Evolutionary conservation across 2,888 invertebrate genomes (phyloP).

Genomic region (Lasioglossum leucozonium): DNA sequence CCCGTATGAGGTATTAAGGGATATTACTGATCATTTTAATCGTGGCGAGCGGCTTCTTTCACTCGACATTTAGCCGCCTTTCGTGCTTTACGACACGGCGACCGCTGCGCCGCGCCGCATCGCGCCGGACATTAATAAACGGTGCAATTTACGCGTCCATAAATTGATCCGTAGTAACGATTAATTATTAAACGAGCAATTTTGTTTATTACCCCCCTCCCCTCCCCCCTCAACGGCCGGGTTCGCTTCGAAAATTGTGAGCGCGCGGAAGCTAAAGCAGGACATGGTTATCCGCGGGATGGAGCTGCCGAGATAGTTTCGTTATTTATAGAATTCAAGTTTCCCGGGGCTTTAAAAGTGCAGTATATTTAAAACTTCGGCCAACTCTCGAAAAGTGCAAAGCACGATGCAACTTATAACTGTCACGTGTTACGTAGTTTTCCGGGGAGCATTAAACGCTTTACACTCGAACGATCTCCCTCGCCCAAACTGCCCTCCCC

Average conservation of each 20-base stretch:
- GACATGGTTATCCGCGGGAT: conserved; percentile 35
- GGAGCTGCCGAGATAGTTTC: conserved; percentile 36
- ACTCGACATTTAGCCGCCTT: neutral
- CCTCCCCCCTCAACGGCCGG: too few species aligned
- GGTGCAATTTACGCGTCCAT: conserved; percentile 12
- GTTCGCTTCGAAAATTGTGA: conserved; percentile 19
- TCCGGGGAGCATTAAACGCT: conserved; percentile 42
- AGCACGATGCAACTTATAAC: conserved; percentile 42
- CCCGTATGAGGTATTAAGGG: neutral
- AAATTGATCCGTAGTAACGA: conserved; percentile 35
- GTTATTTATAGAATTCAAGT: conserved; percentile 63
- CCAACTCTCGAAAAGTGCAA: conserved; percentile 50
- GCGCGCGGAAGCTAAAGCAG: neutral
- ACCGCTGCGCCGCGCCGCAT: too few species aligned
- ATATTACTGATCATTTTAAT: conserved; percentile 6
- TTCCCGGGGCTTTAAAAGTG: conserved; percentile 36
- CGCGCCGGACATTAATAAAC: conserved; percentile 11
- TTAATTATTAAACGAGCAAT: conserved; percentile 49
- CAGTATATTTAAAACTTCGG: conserved; percentile 58
- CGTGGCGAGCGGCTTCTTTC: neutral
- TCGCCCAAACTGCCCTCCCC: neutral
- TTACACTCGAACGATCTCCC: conserved; percentile 11
- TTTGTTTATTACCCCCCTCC: conserved; percentile 41
- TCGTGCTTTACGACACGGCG: conserved; percentile 1
- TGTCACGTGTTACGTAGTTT: conserved; percentile 35